Evolutionary conservation across 2,888 invertebrate genomes (phyloP).

Genomic region (Drosophila recens): DNA sequence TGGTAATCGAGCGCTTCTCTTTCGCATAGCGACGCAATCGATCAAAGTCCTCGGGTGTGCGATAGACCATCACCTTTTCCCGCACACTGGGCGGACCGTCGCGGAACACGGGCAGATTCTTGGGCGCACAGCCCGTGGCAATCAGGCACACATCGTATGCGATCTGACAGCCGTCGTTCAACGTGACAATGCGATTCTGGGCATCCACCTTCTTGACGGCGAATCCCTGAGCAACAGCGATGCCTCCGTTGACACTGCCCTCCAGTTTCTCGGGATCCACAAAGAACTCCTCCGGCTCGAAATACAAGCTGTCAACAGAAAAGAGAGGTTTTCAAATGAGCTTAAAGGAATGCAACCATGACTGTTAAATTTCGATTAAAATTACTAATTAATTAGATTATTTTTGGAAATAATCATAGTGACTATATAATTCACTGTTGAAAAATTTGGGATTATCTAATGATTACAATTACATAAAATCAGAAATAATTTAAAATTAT

Average conservation of each 20-base stretch:
- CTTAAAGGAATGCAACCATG: neutral
- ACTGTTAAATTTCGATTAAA: no score
- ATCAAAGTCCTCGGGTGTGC: slow-evolving; percentile 90
- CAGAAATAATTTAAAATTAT: no score
- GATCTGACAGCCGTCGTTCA: slow-evolving; percentile 90
- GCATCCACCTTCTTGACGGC: slow-evolving; percentile 90
- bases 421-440: no score
- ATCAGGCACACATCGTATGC: slow-evolving; percentile 94
- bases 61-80: slow-evolving; percentile 89
- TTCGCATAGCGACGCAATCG: slow-evolving; percentile 87
- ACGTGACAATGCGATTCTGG: slow-evolving; percentile 87
- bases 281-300: slow-evolving; percentile 95
- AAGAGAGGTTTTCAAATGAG: rapidly evolving
- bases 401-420: no score
- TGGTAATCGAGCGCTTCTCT: slow-evolving; percentile 89
- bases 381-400: no score
- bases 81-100: slow-evolving; percentile 88
- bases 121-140: slow-evolving; percentile 93
- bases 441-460: no score
- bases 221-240: slow-evolving; percentile 93
- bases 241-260: slow-evolving; percentile 91
- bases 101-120: slow-evolving; percentile 89
- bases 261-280: slow-evolving; percentile 87
- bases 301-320: slow-evolving; percentile 88
- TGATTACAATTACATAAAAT: no score